A percentile compares a stretch with the other conserved stretches of the same genome.
Evolutionary conservation across 1,140 invertebrate species (phyloP).

Genomic region (Heterodera schachtii): DNA sequence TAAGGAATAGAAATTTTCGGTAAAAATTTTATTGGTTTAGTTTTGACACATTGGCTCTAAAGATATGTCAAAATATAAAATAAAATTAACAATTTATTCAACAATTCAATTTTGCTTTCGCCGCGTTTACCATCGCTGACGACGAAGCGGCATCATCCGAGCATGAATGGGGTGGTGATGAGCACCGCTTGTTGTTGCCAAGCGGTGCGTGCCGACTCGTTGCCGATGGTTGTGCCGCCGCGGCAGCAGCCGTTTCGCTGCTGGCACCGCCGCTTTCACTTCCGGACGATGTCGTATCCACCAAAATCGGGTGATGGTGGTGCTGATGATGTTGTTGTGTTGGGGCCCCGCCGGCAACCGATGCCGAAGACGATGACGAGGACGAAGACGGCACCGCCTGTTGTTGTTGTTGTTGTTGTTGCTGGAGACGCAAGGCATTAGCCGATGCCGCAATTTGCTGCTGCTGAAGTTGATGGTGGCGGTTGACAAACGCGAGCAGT

Average conservation of each 20-base stretch:
- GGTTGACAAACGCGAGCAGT: conserved; percentile 53
- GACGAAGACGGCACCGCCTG: too few species aligned
- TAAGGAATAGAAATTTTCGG: too few species aligned
- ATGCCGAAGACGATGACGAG: too few species aligned
- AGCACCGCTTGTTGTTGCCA: neutral
- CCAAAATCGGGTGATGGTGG: too few species aligned
- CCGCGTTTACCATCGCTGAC: neutral
- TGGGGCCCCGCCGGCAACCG: too few species aligned
- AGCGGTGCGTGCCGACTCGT: conserved; percentile 40
- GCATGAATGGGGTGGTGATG: conserved; percentile 4
- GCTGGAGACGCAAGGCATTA: conserved; percentile 16
- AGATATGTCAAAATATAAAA: too few species aligned
- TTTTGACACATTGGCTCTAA: too few species aligned
- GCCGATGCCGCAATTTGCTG: neutral
- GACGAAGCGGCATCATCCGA: conserved; percentile 3
- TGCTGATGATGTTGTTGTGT: too few species aligned
- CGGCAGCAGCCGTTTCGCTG: conserved; percentile 17
- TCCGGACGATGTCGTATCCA: neutral
- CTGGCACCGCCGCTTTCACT: neutral
- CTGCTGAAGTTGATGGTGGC: conserved; percentile 38
- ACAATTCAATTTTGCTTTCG: too few species aligned
- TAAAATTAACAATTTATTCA: too few species aligned
- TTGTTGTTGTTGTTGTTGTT: neutral
- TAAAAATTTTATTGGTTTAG: too few species aligned
- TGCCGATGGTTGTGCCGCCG: conserved; percentile 55